Evolutionary conservation across 2,888 invertebrate species (phyloP).

Genomic region (Dynastes hyllus): DNA sequence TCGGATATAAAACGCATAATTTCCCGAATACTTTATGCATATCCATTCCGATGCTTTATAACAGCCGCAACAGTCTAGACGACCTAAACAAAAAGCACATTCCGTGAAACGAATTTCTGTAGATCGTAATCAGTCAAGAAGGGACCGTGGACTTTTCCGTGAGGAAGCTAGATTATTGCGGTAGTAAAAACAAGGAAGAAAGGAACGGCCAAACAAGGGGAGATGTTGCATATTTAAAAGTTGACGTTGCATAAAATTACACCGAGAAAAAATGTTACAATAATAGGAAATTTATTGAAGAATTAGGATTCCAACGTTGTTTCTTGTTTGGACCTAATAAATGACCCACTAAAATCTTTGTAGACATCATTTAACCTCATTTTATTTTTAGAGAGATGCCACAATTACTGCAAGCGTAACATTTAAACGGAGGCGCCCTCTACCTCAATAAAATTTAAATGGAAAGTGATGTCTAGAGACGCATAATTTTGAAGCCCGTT

Average conservation of each 20-base stretch:
- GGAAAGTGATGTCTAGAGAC: too few relatives aligned
- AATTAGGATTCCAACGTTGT: background rate
- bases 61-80: slow-evolving; percentile 11
- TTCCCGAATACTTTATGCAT: slow-evolving; percentile 6
- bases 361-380: too few relatives aligned
- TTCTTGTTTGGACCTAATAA: background rate
- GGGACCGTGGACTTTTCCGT: slow-evolving; percentile 26
- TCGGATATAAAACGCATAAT: slow-evolving; percentile 10
- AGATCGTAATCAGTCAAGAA: slow-evolving; percentile 49
- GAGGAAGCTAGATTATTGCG: slow-evolving; percentile 1
- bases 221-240: slow-evolving; percentile 27
- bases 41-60: background rate
- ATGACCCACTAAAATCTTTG: too few relatives aligned
- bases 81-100: slow-evolving; percentile 41
- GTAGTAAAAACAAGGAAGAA: background rate
- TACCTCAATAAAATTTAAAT: too few relatives aligned
- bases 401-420: too few relatives aligned
- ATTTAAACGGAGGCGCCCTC: too few relatives aligned
- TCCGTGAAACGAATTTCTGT: slow-evolving; percentile 53
- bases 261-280: slow-evolving; percentile 25
- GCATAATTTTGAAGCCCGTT: too few relatives aligned
- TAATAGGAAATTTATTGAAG: background rate
- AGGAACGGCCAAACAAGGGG: background rate
- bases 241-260: slow-evolving; percentile 54
- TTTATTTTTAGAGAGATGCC: too few relatives aligned